Percentiles rank a stretch among this genome's conserved stretches.
phyloP scores from a whole-genome alignment of 1,140 invertebrate genomes.

The Drosophila burlai region DNA sequence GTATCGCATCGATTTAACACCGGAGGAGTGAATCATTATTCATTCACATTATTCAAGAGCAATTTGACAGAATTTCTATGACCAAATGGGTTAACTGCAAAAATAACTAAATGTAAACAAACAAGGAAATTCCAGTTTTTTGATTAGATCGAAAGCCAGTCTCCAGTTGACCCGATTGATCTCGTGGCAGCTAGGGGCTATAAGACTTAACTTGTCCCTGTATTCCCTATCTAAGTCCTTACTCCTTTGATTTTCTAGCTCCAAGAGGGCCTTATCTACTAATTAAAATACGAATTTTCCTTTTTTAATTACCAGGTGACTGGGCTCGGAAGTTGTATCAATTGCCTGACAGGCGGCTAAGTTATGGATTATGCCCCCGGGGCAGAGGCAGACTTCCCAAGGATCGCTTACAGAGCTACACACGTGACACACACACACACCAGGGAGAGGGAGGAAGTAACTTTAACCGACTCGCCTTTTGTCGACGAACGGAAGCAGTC shows the following conservation, averaged over 20 bases:
- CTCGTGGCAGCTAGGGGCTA: not conserved
- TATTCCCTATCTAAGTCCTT: not conserved
- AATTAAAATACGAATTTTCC: conserved; percentile 43
- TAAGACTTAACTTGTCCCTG: too few relatives aligned
- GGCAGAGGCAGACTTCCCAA: conserved; percentile 61
- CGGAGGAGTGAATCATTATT: not conserved
- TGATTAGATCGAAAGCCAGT: not conserved
- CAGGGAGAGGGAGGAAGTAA: conserved; percentile 31
- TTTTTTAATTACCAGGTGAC: conserved; percentile 42
- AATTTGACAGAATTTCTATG: conserved; percentile 35
- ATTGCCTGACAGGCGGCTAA: conserved; percentile 77
- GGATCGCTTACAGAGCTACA: conserved; percentile 74
- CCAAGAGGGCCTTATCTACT: not conserved
- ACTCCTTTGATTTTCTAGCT: not conserved
- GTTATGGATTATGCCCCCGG: conserved; percentile 83
- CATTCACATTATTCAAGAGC: conserved; percentile 68
- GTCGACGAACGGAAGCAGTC: conserved; percentile 64
- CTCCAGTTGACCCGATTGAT: not conserved
- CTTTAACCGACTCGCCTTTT: conserved; percentile 42
- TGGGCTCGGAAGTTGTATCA: conserved; percentile 68
- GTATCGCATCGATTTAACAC: conserved; percentile 42
- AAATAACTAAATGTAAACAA: conserved; percentile 1
- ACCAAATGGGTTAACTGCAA: not conserved
- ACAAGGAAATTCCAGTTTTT: not conserved
- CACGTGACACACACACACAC: conserved; percentile 47